Conservation (phyloP, 1,140 invertebrate species). For the Lerema accius region DNA sequence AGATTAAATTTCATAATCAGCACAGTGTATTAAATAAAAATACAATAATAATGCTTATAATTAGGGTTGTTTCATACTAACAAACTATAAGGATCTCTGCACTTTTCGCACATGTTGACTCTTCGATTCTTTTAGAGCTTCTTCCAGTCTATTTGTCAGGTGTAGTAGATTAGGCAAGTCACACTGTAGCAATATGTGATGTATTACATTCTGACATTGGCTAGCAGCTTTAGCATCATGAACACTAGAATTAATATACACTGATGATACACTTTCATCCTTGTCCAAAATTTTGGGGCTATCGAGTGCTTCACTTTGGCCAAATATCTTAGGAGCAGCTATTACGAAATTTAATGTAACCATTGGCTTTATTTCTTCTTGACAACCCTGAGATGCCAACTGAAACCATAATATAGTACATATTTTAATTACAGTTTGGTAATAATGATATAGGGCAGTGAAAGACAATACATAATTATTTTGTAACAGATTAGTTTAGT, state of each 20-base stretch:
- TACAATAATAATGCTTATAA: neutral
- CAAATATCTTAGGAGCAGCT: conserved; percentile 60
- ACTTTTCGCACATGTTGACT: conserved; percentile 78
- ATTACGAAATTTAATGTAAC: conserved; percentile 69
- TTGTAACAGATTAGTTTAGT: too few species aligned
- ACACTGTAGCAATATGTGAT: conserved; percentile 68
- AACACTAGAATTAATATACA: conserved; percentile 53
- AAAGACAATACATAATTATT: too few species aligned
- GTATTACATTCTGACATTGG: conserved; percentile 68
- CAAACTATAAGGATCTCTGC: conserved; percentile 67
- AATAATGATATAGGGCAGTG: too few species aligned
- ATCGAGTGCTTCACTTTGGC: conserved; percentile 40
- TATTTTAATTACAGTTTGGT: neutral
- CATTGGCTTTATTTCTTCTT: conserved; percentile 63
- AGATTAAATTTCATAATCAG: neutral
- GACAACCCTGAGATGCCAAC: conserved; percentile 56
- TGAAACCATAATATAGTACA: conserved; percentile 42
- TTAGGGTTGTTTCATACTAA: neutral
- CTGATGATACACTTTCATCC: conserved; percentile 35
- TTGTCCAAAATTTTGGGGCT: conserved; percentile 28
- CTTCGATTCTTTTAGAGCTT: conserved; percentile 77
- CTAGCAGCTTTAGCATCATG: conserved; percentile 66
- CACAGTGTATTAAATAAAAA: conserved; percentile 2
- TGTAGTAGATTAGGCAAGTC: conserved; percentile 76
- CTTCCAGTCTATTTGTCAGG: conserved; percentile 72